Percentiles rank a stretch among this genome's conserved stretches.
Evolutionary conservation across 2,888 invertebrate genomes (phyloP).

Genomic region (Orthosia gothica): DNA sequence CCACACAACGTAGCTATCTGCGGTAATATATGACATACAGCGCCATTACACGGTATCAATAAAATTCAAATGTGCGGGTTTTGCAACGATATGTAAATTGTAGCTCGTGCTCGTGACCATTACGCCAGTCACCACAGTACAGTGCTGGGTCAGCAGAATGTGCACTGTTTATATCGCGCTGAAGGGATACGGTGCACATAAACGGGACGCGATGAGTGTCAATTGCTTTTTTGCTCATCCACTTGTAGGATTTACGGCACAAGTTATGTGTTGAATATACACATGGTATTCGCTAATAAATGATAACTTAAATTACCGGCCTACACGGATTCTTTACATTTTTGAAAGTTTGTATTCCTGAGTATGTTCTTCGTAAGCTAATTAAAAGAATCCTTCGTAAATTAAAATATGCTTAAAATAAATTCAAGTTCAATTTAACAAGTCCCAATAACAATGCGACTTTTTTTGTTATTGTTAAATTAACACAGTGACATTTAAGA

Average conservation of each 20-base stretch:
- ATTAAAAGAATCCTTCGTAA: not conserved
- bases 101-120: not conserved
- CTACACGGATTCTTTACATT: too few species aligned
- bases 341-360: not conserved
- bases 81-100: conserved; percentile 46
- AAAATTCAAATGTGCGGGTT: conserved; percentile 38
- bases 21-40: not conserved
- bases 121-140: not conserved
- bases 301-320: too few species aligned
- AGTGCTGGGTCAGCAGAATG: not conserved
- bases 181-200: too few species aligned
- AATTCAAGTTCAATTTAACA: too few species aligned
- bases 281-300: too few species aligned
- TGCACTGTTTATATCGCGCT: not conserved
- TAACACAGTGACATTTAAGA: too few species aligned
- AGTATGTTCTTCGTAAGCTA: not conserved
- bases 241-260: not conserved
- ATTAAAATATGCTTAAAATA: too few species aligned
- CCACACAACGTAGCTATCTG: too few species aligned
- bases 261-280: too few species aligned
- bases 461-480: too few species aligned
- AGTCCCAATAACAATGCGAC: too few species aligned
- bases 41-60: conserved; percentile 11
- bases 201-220: not conserved
- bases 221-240: not conserved